Evolutionary conservation across 2,113 vertebrate genomes (phyloP), one percentile per base, ranked within the genome.

Genomic region (Manacus vitellinus): DNA sequence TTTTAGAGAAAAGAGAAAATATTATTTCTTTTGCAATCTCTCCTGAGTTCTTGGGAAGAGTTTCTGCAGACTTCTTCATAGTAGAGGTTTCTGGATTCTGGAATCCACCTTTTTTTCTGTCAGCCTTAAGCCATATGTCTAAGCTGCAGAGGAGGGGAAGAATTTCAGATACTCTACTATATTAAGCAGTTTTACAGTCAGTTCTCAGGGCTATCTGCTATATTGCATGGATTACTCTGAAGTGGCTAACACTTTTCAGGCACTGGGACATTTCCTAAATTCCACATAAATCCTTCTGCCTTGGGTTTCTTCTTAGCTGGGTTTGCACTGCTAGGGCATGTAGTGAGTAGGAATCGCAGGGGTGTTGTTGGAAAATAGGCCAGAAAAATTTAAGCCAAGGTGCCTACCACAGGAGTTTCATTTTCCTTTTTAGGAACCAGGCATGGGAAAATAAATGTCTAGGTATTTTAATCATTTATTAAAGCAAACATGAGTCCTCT

Each of bases 301-400:
- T 52, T 62, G 31, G 3, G 4, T 74, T 58, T 83, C 17, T 8
- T 73, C 14, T 55, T 47, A 19, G 14, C 17, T 88, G n/a, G 6
- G 41, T 65, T 9, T 70, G 20, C 3, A 2, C 11, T 35, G 3
- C 4, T 19, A 77, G 59, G 37, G 12, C 51, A 37, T 0, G 0
- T 19, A 81, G 10, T 4, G 31, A 8, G 23, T 19, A 70, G 21
- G 25, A 65, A 35, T 55, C 18, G 43, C 6, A 9, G 8, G 6
- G 9, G 28, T 20, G 1, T 52, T 63, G 15, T 2, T 49, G 28
- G 62, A 93, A 82, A 68, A 41, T 13, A 76, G 25, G 5, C 2
- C 66, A 83, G n/a, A 61, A 75, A 59, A 73, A 21, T 28, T 21
- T 76, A 41, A 76, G n/a, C 25, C n/a, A 58, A 43, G 14, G 4